Evolutionary conservation across 2,888 invertebrate species (phyloP).

Genomic region (Biston betularia): DNA sequence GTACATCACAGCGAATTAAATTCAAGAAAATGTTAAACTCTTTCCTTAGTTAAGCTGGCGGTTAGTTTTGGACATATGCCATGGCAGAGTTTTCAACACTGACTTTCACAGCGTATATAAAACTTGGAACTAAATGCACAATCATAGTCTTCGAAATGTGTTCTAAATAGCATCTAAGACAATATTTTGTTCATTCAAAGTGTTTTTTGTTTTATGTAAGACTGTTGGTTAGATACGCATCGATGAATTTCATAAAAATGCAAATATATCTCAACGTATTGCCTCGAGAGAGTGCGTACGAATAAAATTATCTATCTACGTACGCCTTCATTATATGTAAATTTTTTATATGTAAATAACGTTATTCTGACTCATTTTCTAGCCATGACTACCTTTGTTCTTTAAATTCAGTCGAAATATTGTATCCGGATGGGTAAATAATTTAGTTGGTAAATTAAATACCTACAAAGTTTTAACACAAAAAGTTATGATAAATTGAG

Average conservation of each 20-base stretch:
- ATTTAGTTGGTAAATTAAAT: no score
- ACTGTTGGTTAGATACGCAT: constrained; percentile 44
- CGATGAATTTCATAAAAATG: constrained; percentile 70
- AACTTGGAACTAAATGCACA: constrained; percentile 50
- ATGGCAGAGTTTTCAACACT: constrained; percentile 42
- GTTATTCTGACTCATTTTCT: neutral
- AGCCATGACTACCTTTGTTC: no score
- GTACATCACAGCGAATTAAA: constrained; percentile 20
- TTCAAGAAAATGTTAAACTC: constrained; percentile 40
- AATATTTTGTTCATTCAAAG: neutral
- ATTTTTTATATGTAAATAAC: constrained; percentile 59
- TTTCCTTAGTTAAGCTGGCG: constrained; percentile 52
- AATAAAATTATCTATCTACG: neutral
- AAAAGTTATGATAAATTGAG: no score
- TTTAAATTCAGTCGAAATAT: no score
- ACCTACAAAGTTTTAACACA: no score
- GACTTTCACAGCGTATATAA: constrained; percentile 49
- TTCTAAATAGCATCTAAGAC: neutral
- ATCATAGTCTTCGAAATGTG: constrained; percentile 36
- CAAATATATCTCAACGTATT: constrained; percentile 63
- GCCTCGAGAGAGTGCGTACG: constrained; percentile 46
- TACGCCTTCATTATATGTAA: constrained; percentile 64
- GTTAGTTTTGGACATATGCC: constrained; percentile 51
- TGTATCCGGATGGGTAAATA: no score
- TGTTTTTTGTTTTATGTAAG: neutral